Conservation (phyloP, 1,140 invertebrate species). For the Chymomyza costata region DNA sequence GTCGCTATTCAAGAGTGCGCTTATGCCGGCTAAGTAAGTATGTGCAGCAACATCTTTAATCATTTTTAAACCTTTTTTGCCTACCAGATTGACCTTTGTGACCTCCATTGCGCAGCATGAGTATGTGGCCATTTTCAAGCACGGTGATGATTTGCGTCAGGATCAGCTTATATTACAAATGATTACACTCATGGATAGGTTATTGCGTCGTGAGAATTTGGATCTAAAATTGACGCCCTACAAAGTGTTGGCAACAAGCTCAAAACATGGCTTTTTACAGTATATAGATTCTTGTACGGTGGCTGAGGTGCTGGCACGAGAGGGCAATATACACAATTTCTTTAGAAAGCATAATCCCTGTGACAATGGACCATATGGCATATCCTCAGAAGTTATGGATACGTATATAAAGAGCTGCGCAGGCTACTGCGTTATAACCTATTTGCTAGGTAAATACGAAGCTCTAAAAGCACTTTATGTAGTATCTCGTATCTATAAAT, state of each 20-base stretch:
- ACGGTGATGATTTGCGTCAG: slow-evolving; percentile 98
- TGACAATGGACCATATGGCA: slow-evolving; percentile 91
- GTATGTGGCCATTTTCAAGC: slow-evolving; percentile 98
- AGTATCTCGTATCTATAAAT: background rate
- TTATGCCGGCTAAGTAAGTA: slow-evolving; percentile 93
- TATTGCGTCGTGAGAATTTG: slow-evolving; percentile 93
- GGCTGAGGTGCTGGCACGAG: slow-evolving; percentile 90
- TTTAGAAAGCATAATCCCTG: slow-evolving; percentile 93
- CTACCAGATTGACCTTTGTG: slow-evolving; percentile 88
- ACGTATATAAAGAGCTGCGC: slow-evolving; percentile 98
- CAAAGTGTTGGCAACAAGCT: slow-evolving; percentile 93
- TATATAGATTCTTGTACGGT: slow-evolving; percentile 96
- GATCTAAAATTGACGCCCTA: slow-evolving; percentile 98
- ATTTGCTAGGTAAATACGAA: slow-evolving; percentile 83
- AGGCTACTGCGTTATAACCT: slow-evolving; percentile 99
- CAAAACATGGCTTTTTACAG: slow-evolving; percentile 97
- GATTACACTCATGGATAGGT: slow-evolving; percentile 98
- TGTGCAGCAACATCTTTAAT: background rate
- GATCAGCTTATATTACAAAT: slow-evolving; percentile 98
- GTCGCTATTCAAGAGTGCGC: slow-evolving; percentile 95
- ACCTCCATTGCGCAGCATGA: slow-evolving; percentile 84
- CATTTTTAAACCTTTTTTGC: background rate
- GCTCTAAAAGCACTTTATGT: background rate
- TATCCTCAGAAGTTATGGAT: slow-evolving; percentile 96
- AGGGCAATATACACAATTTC: slow-evolving; percentile 93